Evolutionary conservation across 2,888 invertebrate species (phyloP), one percentile per base, ranked within the genome.

Genomic region (Yponomeuta plumbellus): DNA sequence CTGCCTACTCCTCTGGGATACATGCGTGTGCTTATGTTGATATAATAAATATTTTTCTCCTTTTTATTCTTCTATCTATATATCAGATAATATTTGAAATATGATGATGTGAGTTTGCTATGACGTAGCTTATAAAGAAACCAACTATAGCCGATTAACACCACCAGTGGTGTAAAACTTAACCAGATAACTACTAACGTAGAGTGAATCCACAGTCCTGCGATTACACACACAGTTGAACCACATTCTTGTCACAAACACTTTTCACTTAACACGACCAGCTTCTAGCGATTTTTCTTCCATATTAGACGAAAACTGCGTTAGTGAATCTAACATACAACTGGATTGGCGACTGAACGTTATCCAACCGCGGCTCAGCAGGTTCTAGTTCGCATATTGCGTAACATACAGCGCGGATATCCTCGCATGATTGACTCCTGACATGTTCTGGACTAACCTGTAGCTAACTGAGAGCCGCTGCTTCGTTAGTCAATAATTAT

Each of bases 151-250:
- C 17, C 13, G 13, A 44, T 44, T 44, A 44, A 13, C 44, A 5
- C 13, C 44, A 44, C 44, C 2, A 44, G 11, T 13, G 44, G 13
- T 44, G 44, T 44, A 44, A 44, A 52, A 1, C 13, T 17, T 52
- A 52, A 52, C 17, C 17, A 17, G 17, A 13, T 52, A 52, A 17
- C 44, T 61, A 61, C 61, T 61, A 61, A 61, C 61, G 23, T 61
- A 61, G n/a, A 26, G 34, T 10, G 26, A 34, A 34, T 26, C 61
- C 34, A 59, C 23, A 59, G 26, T 61, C 39, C 76, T 75, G 68
- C 73, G 70, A 65, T 77, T 72, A 69, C 76, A 76, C 56, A 78
- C 72, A 68, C 77, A 80, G 67, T 78, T 77, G 10, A 80, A 73
- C 81, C 80, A 82, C 72, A 78, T 52, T 62, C 64, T 66, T 64